Evolutionary conservation across 2,113 vertebrate genomes (phyloP), one percentile per base, ranked within the genome.

Genomic region (Hystrix cristata): DNA sequence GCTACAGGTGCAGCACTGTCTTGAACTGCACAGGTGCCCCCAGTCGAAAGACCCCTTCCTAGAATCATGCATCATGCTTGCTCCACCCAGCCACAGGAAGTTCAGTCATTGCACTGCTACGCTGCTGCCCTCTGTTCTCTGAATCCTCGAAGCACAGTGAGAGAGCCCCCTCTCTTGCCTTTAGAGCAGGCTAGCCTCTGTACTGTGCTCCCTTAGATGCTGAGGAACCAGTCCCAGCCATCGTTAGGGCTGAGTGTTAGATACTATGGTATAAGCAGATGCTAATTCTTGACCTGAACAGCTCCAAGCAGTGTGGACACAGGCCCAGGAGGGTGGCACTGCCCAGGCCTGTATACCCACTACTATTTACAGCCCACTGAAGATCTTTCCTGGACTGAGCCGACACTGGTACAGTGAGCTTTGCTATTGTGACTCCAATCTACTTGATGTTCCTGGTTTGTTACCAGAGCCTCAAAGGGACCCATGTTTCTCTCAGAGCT

Each of bases 151-250:
- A 7, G 65, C 0, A 23, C 27, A 48, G 0, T 7, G 1, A 71
- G 34, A 79, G 60, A 46, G 59, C 55, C 9, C 1, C 65, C 2
- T 53, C 46, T 60, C 67, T 31, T 84, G 55, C 65, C 19, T 71
- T 83, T 18, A 62, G 34, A 55, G 46, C 7, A 6, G 31, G 51
- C 74, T n/a, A 31, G 74, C 71, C 82, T 62, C 59, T 76, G 31
- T 10, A 64, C 12, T 4, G 0, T 15, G 57, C 53, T 21, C 46
- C 43, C 31, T 16, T 72, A 13, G 23, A 57, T 23, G 9, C 78
- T 0, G 9, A 43, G n/a, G 51, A 67, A 29, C 12, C 14, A 1
- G 55, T 9, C 48, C 1, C 0, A 9, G 1, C 8, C 0, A 19
- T 27, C 19, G n/a, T 71, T 38, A 46, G 71, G 55, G 21, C 51